Percentiles rank a stretch among this genome's conserved stretches.
These are phyloP conservation scores for Cinclus mexicanus DNA, from an alignment of 2,113 vertebrate species.

Conservation along the genomic window DNA sequence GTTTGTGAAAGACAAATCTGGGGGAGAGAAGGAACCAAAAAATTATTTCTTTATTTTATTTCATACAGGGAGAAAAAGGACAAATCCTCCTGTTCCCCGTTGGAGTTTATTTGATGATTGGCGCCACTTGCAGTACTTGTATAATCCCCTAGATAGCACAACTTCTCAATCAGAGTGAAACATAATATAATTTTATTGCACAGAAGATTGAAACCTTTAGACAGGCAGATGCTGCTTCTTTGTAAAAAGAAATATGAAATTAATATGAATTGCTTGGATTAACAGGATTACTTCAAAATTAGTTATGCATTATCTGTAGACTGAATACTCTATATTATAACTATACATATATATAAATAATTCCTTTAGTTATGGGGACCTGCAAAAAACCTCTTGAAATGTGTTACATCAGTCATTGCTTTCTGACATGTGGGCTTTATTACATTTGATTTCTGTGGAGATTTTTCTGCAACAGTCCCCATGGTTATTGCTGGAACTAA, in stretches of 20 bases:
- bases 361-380: background rate
- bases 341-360: background rate
- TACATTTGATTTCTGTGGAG: background rate
- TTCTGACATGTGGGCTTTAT: background rate
- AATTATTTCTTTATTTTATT: background rate
- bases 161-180: conserved; percentile 28
- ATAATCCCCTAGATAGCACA: conserved; percentile 1
- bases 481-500: background rate
- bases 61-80: background rate
- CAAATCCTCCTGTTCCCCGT: background rate
- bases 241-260: background rate
- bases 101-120: background rate
- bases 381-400: background rate
- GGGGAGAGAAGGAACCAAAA: background rate
- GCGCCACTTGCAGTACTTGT: background rate
- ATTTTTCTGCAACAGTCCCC: background rate
- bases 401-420: background rate
- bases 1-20: conserved; percentile 2
- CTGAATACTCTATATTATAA: background rate
- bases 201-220: conserved; percentile 10
- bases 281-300: background rate
- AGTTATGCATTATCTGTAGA: background rate
- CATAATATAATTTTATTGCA: background rate
- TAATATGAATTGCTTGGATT: background rate
- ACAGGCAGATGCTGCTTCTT: background rate